Percentiles rank a stretch among this genome's conserved stretches.
Evolutionary conservation across 1,140 invertebrate genomes (phyloP).

Genomic region (Melipona quadrifasciata): DNA sequence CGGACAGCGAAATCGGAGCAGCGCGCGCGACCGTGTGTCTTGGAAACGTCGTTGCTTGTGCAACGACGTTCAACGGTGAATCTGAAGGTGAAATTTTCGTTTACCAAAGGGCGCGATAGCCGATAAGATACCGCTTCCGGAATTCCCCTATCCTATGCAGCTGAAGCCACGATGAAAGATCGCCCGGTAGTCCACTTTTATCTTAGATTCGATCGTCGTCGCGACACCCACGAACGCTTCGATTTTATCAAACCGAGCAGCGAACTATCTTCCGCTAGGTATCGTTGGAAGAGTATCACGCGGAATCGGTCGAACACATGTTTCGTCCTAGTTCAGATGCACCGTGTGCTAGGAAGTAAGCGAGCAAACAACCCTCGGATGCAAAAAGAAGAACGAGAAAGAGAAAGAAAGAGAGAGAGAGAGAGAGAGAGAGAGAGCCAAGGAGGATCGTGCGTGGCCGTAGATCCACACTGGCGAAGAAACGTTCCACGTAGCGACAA

Average conservation of each 20-base stretch:
- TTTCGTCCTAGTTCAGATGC: conserved; percentile 67
- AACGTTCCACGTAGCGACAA: conserved; percentile 27
- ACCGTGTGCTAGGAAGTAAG: conserved; percentile 19
- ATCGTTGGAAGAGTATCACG: not conserved
- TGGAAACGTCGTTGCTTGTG: not conserved
- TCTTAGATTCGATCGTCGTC: not conserved
- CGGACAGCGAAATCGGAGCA: not conserved
- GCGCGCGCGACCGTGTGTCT: not conserved
- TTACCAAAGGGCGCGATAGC: conserved; percentile 1
- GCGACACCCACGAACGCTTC: conserved; percentile 4
- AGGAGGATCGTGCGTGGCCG: conserved; percentile 19
- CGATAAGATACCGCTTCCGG: conserved; percentile 37
- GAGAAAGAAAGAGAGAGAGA: not conserved
- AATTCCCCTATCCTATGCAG: conserved; percentile 11
- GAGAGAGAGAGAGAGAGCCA: not conserved
- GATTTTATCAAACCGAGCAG: not conserved
- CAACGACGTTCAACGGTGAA: not conserved
- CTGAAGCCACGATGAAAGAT: conserved; percentile 9
- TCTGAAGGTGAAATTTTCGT: not conserved
- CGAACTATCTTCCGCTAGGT: not conserved
- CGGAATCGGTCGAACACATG: conserved; percentile 55
- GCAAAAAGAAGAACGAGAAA: too few species aligned
- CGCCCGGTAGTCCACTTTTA: not conserved
- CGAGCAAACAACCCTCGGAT: not conserved
- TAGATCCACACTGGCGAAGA: conserved; percentile 1